Percentiles rank a stretch among this genome's conserved stretches.
Evolutionary conservation across 2,888 invertebrate species (phyloP).

Genomic region (Stratiomys singularior): DNA sequence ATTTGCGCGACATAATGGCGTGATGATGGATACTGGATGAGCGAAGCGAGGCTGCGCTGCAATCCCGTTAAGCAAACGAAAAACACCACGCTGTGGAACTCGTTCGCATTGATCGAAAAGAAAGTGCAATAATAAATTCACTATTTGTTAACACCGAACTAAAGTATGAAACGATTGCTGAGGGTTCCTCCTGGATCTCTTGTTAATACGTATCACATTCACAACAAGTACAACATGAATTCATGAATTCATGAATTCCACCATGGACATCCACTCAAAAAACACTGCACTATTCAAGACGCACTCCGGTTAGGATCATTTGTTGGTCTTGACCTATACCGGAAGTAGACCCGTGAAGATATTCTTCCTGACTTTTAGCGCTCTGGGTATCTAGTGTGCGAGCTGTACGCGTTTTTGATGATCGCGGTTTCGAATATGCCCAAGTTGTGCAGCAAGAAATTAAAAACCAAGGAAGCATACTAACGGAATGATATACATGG

Average conservation of each 20-base stretch:
- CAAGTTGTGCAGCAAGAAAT: background rate
- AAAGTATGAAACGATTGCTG: background rate
- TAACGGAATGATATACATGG: background rate
- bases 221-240: too few relatives aligned
- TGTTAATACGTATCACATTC: background rate
- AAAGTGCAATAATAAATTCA: constrained; percentile 39
- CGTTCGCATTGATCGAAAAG: constrained; percentile 22
- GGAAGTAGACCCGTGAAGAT: background rate
- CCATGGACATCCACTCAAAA: constrained; percentile 4
- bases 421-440: background rate
- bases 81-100: background rate
- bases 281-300: constrained; percentile 5
- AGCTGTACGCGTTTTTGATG: background rate
- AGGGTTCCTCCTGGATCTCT: background rate
- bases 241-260: background rate
- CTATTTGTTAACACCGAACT: constrained; percentile 7
- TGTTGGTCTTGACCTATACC: background rate
- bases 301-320: constrained; percentile 16
- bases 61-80: background rate
- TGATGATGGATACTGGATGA: background rate
- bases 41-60: background rate
- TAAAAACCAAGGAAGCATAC: background rate
- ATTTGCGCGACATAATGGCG: background rate
- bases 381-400: background rate
- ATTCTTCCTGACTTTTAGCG: background rate